Percentiles rank a stretch among this genome's conserved stretches.
Conservation (phyloP, 2,888 invertebrate genomes). For the Blomia tropicalis region DNA sequence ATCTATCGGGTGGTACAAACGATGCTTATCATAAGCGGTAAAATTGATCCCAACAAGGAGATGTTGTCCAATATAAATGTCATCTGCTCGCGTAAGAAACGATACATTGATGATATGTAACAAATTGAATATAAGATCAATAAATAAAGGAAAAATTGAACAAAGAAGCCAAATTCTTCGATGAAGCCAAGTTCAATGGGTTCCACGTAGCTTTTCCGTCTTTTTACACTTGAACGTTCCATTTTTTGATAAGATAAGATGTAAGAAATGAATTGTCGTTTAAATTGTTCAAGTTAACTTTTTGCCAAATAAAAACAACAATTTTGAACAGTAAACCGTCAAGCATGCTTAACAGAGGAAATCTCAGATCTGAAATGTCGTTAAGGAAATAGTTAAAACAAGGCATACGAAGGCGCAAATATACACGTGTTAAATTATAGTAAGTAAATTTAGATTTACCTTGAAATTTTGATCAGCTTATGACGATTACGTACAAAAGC, state of each 20-base stretch:
- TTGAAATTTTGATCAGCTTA: neutral
- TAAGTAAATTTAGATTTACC: neutral
- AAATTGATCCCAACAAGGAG: neutral
- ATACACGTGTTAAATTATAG: neutral
- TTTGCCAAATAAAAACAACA: too few relatives aligned
- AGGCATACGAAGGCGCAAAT: too few relatives aligned
- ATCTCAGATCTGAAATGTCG: too few relatives aligned
- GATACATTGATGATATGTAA: neutral
- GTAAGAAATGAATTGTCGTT: too few relatives aligned
- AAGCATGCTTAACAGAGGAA: too few relatives aligned
- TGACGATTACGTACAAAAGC: neutral
- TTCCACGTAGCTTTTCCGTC: neutral
- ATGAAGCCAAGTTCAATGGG: neutral
- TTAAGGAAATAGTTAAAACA: too few relatives aligned
- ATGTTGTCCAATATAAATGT: neutral
- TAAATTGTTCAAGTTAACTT: too few relatives aligned
- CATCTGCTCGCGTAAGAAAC: neutral
- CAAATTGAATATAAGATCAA: neutral
- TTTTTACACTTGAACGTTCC: too few relatives aligned
- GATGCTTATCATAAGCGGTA: neutral
- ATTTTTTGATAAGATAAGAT: too few relatives aligned
- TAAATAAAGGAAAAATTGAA: neutral
- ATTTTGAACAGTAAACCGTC: too few relatives aligned
- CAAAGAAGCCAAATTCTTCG: constrained; percentile 1
- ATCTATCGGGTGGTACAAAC: neutral